Evolutionary conservation across 2,797 vertebrate species (phyloP).

Genomic region (Micromesistius poutassou): DNA sequence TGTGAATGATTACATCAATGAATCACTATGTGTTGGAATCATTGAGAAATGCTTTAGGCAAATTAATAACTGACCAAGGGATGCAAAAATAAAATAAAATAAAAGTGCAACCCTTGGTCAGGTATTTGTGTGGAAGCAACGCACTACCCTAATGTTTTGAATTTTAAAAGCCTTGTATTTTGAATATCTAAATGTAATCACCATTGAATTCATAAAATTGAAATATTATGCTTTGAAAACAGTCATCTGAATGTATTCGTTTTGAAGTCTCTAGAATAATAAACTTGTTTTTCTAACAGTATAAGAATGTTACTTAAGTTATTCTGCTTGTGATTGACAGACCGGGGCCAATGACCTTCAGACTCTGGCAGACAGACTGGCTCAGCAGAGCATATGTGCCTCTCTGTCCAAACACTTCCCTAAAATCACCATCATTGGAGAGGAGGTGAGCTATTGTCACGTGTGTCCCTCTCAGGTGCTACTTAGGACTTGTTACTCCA

Average conservation of each 20-base stretch:
- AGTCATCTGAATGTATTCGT: background rate
- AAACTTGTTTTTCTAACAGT: background rate
- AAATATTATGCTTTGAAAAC: background rate
- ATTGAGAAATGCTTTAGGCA: too few relatives aligned
- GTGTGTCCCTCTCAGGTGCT: background rate
- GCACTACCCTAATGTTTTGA: too few relatives aligned
- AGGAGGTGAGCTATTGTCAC: slow-evolving; percentile 78
- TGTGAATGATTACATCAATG: background rate
- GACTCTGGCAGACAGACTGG: slow-evolving; percentile 91
- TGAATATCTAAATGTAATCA: too few relatives aligned
- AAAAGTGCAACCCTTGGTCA: background rate
- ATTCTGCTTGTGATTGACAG: slow-evolving; percentile 57
- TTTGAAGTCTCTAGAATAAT: background rate
- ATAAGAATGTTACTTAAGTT: background rate
- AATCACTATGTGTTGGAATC: background rate
- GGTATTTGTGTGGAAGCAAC: background rate
- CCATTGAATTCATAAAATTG: too few relatives aligned
- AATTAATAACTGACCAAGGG: too few relatives aligned
- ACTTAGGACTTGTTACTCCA: background rate
- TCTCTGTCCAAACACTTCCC: slow-evolving; percentile 87
- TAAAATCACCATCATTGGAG: slow-evolving; percentile 90
- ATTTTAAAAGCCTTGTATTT: too few relatives aligned
- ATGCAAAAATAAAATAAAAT: too few relatives aligned
- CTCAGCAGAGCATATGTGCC: slow-evolving; percentile 91
- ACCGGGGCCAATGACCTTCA: slow-evolving; percentile 88